These are phyloP conservation scores for Boulengeromyrus knoepffleri DNA, from an alignment of 2,113 vertebrate genomes.

Conservation along the genomic window DNA sequence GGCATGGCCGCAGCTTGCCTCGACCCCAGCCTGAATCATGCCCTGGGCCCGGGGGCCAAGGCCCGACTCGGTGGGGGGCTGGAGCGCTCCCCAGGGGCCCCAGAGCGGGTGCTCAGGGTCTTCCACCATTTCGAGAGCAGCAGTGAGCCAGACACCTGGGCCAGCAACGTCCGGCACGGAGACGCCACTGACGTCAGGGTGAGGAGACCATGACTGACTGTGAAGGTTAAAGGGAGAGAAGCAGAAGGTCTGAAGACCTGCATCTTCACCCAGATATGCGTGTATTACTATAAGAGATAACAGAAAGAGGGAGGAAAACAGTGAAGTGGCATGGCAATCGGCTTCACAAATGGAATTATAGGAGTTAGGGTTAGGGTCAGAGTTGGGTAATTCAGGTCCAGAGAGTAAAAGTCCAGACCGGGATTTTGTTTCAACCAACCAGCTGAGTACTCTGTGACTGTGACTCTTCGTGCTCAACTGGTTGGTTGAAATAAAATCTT, in stretches of 20 bases:
- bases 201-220: constrained; percentile 31
- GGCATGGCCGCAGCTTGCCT: constrained; percentile 95
- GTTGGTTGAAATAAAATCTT: no score
- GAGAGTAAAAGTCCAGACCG: no score
- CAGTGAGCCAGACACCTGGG: constrained; percentile 87
- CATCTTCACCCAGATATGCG: neutral
- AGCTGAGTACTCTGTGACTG: no score
- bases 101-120: constrained; percentile 90
- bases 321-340: neutral
- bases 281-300: neutral
- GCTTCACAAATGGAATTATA: neutral
- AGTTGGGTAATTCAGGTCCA: neutral
- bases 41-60: constrained; percentile 75
- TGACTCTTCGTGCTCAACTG: no score
- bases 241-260: neutral
- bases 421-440: no score
- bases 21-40: constrained; percentile 90
- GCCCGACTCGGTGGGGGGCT: constrained; percentile 73
- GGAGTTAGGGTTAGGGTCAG: neutral
- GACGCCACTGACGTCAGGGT: constrained; percentile 94
- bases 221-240: neutral
- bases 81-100: constrained; percentile 77
- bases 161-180: constrained; percentile 90
- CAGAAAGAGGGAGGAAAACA: neutral
- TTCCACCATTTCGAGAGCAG: constrained; percentile 93